A percentile compares a stretch with the other conserved stretches of the same genome.
Evolutionary conservation across 2,113 vertebrate genomes (phyloP).

Genomic region (Orycteropus afer): DNA sequence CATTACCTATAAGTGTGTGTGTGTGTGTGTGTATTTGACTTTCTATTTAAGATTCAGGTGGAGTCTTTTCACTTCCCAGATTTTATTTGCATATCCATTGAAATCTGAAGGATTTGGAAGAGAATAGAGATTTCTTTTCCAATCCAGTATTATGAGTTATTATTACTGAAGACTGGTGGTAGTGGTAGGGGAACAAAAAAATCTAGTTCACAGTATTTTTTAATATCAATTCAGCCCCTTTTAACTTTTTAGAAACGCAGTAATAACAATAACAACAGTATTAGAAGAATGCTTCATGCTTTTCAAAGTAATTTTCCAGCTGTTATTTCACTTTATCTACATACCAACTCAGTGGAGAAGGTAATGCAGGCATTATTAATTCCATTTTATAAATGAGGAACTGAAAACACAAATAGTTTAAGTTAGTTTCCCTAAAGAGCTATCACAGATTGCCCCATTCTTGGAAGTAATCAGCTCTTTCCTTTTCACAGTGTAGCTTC

Average conservation of each 20-base stretch:
- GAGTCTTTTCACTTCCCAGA: background rate
- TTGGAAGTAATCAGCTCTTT: background rate
- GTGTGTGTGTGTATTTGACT: background rate
- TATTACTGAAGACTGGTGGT: background rate
- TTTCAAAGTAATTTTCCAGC: conserved; percentile 16
- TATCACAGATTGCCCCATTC: background rate
- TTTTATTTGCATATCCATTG: background rate
- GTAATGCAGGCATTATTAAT: background rate
- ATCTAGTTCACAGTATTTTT: background rate
- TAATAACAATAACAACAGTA: background rate
- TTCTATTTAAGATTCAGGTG: conserved; percentile 18
- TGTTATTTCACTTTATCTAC: background rate
- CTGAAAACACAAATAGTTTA: background rate
- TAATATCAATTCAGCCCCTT: background rate
- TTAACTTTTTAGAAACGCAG: background rate
- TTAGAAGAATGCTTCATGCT: conserved; percentile 11
- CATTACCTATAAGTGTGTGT: background rate
- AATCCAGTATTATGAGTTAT: background rate
- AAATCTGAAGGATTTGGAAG: background rate
- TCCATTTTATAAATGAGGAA: too few species aligned
- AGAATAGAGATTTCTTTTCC: background rate
- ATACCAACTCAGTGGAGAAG: background rate
- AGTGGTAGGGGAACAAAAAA: background rate
- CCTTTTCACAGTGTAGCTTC: background rate
- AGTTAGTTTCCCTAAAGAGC: background rate